These are phyloP conservation scores for Apteryx owenii DNA, from an alignment of 2,113 vertebrate genomes.

Conservation along the genomic window DNA sequence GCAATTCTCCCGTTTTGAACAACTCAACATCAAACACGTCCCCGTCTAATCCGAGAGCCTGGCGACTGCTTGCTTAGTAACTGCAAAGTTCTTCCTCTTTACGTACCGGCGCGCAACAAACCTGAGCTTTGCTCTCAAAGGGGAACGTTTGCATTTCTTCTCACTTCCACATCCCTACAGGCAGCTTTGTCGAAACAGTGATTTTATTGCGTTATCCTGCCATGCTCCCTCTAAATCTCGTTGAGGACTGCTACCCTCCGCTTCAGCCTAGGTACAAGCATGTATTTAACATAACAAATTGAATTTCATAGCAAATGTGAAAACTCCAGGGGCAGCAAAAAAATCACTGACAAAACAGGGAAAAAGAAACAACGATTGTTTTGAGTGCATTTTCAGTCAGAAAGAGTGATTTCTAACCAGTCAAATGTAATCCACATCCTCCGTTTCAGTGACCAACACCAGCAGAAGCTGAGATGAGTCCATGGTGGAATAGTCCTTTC, in stretches of 20 bases:
- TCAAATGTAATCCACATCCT: background rate
- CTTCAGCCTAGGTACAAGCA: background rate
- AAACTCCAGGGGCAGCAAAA: background rate
- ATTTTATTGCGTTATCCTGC: background rate
- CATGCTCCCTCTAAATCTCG: background rate
- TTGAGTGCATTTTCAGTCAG: background rate
- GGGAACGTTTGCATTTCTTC: rapidly evolving
- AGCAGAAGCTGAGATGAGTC: background rate
- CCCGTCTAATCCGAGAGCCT: too few relatives aligned
- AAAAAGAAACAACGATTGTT: background rate
- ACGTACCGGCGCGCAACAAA: too few relatives aligned
- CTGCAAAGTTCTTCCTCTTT: too few relatives aligned
- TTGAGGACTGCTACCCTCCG: background rate
- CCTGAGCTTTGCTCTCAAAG: background rate
- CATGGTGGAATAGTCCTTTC: rapidly evolving
- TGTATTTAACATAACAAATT: background rate
- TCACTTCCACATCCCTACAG: background rate
- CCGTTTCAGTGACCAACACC: background rate
- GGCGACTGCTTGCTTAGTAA: too few relatives aligned
- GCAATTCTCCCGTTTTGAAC: too few relatives aligned
- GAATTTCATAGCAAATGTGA: background rate
- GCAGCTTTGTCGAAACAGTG: background rate
- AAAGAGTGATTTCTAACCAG: background rate
- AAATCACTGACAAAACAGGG: background rate
- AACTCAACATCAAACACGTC: too few relatives aligned